Evolutionary conservation across 1,140 invertebrate species (phyloP), one percentile per base, ranked within the genome.

Genomic region (Drosophila novamexicana): DNA sequence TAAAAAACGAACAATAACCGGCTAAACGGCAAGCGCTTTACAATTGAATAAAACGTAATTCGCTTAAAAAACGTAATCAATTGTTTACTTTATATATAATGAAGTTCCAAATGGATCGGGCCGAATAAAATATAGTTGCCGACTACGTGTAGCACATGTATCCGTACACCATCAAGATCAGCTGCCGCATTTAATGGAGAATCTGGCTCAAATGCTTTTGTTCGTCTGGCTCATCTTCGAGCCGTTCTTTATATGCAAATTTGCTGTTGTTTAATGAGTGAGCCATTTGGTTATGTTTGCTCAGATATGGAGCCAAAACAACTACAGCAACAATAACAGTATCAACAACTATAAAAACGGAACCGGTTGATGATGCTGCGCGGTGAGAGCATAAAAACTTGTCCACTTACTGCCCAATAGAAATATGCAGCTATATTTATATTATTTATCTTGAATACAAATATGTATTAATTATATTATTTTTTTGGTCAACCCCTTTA

Each of bases 11-110:
- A 67, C 58, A 58, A 59, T 75, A 85, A 82, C 81, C 75, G 75
- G 81, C 83, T 79, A 81, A 85, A 85, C 86, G 83, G 63, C 82
- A 82, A 79, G 59, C 70, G 82, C 75, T 88, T 39, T 79, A 34
- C 59, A 71, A 52, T 56, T 73, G 42, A 68, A 73, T 73, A 61
- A 68, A 68, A 47, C 70, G 70, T 68, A 73, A 68, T 73, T 73
- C 45, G 67, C 42, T 73, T 40, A 68, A 61, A 50, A 22, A 22
- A 22, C 22, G 7, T 61, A 73, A 61, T 61, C 61, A 73, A 68
- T 73, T 61, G 49, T 53, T 47, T 54, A 42, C 39, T 61, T 61
- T 61, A 39, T 68, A 54, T 54, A 67, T 57, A 14, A 62, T 39
- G 50, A 53, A 70, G 42, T 45, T 66, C 49, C 12, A 58, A 72